Conservation (phyloP, 2,797 vertebrate species). For the Dipus sagitta region DNA sequence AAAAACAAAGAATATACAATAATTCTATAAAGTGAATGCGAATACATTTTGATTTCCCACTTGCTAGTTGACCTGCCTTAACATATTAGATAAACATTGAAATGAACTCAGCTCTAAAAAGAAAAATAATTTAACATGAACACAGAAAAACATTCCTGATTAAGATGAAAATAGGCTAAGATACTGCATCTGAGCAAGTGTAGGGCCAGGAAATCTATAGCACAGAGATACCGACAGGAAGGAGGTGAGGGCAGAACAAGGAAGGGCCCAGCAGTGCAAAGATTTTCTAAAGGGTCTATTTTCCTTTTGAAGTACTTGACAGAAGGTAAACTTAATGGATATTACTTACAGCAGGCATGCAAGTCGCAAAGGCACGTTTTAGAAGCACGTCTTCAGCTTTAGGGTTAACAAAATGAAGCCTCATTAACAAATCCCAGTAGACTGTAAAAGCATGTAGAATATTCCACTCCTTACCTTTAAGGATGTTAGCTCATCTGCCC, state of each 20-base stretch:
- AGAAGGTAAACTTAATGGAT: neutral
- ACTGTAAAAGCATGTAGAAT: slow-evolving; percentile 46
- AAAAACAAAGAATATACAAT: neutral
- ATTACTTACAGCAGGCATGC: neutral
- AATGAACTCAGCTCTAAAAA: slow-evolving; percentile 22
- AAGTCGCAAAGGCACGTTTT: neutral
- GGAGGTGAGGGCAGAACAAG: neutral
- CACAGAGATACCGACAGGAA: neutral
- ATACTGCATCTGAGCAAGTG: neutral
- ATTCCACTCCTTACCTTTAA: slow-evolving; percentile 87
- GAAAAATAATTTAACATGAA: slow-evolving; percentile 47
- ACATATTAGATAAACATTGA: neutral
- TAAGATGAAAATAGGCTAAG: slow-evolving; percentile 34
- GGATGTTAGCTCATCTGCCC: slow-evolving; percentile 91
- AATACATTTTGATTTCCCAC: slow-evolving; percentile 15
- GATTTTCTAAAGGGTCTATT: slow-evolving; percentile 8
- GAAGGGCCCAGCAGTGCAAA: neutral
- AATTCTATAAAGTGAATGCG: slow-evolving; percentile 8
- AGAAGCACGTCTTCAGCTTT: slow-evolving; percentile 43
- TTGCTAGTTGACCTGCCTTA: neutral
- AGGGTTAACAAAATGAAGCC: slow-evolving; percentile 36
- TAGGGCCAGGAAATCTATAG: neutral
- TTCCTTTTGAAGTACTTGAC: neutral
- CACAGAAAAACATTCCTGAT: neutral
- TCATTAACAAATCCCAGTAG: neutral